Evolutionary conservation across 2,888 invertebrate genomes (phyloP).

Genomic region (Macrosiphum euphorbiae): DNA sequence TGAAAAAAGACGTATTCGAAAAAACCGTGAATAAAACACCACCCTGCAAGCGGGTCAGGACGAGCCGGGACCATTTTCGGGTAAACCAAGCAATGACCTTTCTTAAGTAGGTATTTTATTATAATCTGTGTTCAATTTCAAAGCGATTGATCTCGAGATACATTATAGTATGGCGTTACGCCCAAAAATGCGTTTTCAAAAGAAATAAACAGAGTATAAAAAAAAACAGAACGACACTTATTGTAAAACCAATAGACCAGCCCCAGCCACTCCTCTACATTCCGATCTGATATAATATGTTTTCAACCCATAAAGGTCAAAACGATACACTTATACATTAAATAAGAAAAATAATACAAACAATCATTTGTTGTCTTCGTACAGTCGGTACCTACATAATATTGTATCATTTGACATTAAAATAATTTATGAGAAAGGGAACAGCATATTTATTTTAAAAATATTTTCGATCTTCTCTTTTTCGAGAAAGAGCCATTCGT

Average conservation of each 20-base stretch:
- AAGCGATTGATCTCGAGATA: neutral
- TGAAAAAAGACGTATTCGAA: neutral
- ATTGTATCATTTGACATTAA: neutral
- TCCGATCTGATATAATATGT: constrained; percentile 5
- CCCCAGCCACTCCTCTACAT: neutral
- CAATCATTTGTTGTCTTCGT: neutral
- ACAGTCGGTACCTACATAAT: neutral
- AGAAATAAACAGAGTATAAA: neutral
- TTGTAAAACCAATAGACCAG: constrained; percentile 9
- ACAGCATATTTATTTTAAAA: neutral
- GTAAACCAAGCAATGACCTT: neutral
- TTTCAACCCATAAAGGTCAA: neutral
- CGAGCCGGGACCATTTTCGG: neutral
- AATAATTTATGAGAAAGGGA: neutral
- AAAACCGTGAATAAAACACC: neutral
- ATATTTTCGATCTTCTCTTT: neutral
- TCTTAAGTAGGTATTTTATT: constrained; percentile 1
- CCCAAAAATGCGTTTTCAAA: neutral
- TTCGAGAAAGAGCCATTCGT: neutral
- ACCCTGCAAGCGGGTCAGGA: neutral
- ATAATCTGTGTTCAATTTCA: neutral
- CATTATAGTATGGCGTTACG: neutral
- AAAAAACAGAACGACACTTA: constrained; percentile 1
- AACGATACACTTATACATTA: neutral
- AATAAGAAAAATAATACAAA: neutral